These are phyloP conservation scores for Melinopterus prodromus DNA, from an alignment of 2,888 invertebrate species.

Conservation along the genomic window DNA sequence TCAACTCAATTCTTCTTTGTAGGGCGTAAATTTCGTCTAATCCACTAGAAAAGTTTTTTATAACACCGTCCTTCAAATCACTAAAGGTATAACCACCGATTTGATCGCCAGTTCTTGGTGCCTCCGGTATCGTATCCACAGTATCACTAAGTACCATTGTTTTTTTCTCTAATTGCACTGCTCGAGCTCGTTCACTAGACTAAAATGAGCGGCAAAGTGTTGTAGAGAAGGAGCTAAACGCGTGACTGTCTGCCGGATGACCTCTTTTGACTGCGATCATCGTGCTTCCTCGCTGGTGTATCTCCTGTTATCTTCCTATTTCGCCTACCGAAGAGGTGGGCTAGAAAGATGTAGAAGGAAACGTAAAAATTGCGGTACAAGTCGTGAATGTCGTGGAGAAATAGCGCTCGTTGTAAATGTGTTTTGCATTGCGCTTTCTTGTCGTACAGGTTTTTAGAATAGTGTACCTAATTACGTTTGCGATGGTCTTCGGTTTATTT, in stretches of 20 bases:
- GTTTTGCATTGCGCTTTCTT: not conserved
- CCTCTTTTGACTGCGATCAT: not conserved
- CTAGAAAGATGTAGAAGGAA: not conserved
- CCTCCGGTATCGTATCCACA: not conserved
- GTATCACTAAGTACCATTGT: not conserved
- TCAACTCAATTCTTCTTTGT: constrained; percentile 74
- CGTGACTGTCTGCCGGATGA: not conserved
- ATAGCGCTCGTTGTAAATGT: not conserved
- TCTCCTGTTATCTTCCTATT: not conserved
- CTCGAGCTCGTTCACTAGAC: no score
- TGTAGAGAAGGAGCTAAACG: not conserved
- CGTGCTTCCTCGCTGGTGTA: not conserved
- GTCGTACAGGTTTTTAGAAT: no score
- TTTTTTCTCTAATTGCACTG: not conserved
- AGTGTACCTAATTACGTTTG: no score
- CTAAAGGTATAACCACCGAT: not conserved
- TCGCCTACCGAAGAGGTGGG: not conserved
- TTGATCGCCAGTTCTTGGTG: not conserved
- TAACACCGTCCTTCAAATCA: not conserved
- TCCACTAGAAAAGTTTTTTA: not conserved
- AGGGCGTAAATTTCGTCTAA: constrained; percentile 39
- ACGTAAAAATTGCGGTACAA: not conserved
- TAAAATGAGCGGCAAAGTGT: not conserved
- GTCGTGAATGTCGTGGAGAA: not conserved
- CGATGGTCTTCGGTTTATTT: no score